Percentiles rank a stretch among this genome's conserved stretches.
phyloP scores from a whole-genome alignment of 1,140 invertebrate genomes.

The Aphelenchoides avenae region DNA sequence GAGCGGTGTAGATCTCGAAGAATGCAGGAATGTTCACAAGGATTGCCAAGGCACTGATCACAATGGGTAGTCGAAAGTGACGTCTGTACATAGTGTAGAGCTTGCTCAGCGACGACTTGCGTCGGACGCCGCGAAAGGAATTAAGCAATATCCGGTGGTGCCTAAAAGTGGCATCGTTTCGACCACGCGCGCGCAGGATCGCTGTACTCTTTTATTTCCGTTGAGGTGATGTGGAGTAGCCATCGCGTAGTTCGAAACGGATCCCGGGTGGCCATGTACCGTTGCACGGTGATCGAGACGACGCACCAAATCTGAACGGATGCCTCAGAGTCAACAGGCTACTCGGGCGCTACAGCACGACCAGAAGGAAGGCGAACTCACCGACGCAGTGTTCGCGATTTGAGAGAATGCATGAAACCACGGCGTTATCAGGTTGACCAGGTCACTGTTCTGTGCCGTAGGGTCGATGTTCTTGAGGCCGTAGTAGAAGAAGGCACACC shows the following conservation, averaged over 20 bases:
- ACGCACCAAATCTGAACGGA: slow-evolving; percentile 51
- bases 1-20: slow-evolving; percentile 33
- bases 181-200: not conserved
- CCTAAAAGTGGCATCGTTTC: not conserved
- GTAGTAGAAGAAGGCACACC: slow-evolving; percentile 51
- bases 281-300: slow-evolving; percentile 45
- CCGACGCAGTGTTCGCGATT: slow-evolving; percentile 93
- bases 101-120: slow-evolving; percentile 24
- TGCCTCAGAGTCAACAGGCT: not conserved
- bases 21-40: slow-evolving; percentile 48
- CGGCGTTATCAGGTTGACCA: slow-evolving; percentile 33
- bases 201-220: slow-evolving; percentile 34
- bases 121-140: slow-evolving; percentile 42
- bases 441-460: slow-evolving; percentile 13
- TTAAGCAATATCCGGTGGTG: slow-evolving; percentile 3
- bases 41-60: slow-evolving; percentile 37
- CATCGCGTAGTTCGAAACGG: slow-evolving; percentile 42
- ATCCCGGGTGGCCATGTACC: slow-evolving; percentile 50
- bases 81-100: slow-evolving; percentile 42
- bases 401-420: slow-evolving; percentile 40
- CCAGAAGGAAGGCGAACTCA: slow-evolving; percentile 64
- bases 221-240: slow-evolving; percentile 31
- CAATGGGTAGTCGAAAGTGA: slow-evolving; percentile 44
- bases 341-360: not conserved
- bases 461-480: slow-evolving; percentile 33